Evolutionary conservation across 2,797 vertebrate genomes (phyloP).

Genomic region (Sus cebifrons): DNA sequence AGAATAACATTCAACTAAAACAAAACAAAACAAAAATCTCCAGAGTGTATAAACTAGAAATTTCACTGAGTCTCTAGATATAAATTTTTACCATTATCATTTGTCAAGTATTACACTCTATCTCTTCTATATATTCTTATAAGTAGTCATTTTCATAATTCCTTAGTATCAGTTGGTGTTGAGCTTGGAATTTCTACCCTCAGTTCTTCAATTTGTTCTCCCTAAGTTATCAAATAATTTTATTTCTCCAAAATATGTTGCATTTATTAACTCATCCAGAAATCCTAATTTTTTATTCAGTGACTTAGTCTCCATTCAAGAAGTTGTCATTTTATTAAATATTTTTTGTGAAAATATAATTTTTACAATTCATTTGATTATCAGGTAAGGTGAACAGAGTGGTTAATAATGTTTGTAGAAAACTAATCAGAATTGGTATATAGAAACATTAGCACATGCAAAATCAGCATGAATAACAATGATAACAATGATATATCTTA

Average conservation of each 20-base stretch:
- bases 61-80: not conserved
- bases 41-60: not conserved
- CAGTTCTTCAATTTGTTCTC: not conserved
- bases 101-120: not conserved
- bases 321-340: not conserved
- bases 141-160: not conserved
- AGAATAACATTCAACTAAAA: not conserved
- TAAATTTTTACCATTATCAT: not conserved
- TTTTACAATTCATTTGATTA: not conserved
- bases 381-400: not conserved
- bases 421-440: not conserved
- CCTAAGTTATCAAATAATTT: not conserved
- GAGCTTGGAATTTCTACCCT: not conserved
- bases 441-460: not conserved
- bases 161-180: not conserved
- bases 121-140: not conserved
- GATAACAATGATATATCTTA: not conserved
- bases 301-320: not conserved
- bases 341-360: not conserved
- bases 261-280: not conserved
- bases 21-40: not conserved
- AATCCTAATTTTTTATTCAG: not conserved
- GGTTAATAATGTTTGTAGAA: not conserved
- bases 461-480: not conserved
- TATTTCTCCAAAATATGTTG: not conserved